Percentiles rank a stretch among this genome's conserved stretches.
Evolutionary conservation across 2,113 vertebrate species (phyloP).

Genomic region (Callipepla squamata): DNA sequence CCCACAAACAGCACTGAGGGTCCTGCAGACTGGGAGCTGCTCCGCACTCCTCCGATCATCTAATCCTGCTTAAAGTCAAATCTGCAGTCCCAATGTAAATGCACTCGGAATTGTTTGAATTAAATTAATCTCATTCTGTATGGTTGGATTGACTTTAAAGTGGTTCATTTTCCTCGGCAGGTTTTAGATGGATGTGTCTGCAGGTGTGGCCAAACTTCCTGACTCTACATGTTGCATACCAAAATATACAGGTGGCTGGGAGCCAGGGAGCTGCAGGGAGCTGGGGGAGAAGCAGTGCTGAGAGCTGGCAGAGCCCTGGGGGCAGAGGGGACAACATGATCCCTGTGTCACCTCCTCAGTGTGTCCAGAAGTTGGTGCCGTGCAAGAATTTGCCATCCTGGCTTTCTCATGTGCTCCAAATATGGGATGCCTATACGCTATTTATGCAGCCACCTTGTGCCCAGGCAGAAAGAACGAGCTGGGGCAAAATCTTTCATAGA

Average conservation of each 20-base stretch:
- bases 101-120: slow-evolving; percentile 32
- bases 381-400: not conserved
- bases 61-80: slow-evolving; percentile 61
- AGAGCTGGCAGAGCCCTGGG: not conserved
- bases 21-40: not conserved
- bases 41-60: not conserved
- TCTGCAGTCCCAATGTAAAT: not conserved
- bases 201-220: slow-evolving; percentile 9
- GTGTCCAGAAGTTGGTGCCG: not conserved
- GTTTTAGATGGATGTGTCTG: not conserved
- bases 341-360: not conserved
- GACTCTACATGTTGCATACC: not conserved
- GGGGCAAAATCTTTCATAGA: not conserved
- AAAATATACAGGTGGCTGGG: not conserved
- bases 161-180: not conserved
- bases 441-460: not conserved
- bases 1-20: not conserved
- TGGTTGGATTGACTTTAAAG: slow-evolving; percentile 45
- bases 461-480: not conserved
- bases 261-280: not conserved
- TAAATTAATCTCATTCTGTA: slow-evolving; percentile 25
- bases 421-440: not conserved
- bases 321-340: accelerated
- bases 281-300: not conserved
- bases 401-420: accelerated